These are phyloP conservation scores for Catocala fraxini DNA, from an alignment of 2,888 invertebrate genomes.

Conservation along the genomic window DNA sequence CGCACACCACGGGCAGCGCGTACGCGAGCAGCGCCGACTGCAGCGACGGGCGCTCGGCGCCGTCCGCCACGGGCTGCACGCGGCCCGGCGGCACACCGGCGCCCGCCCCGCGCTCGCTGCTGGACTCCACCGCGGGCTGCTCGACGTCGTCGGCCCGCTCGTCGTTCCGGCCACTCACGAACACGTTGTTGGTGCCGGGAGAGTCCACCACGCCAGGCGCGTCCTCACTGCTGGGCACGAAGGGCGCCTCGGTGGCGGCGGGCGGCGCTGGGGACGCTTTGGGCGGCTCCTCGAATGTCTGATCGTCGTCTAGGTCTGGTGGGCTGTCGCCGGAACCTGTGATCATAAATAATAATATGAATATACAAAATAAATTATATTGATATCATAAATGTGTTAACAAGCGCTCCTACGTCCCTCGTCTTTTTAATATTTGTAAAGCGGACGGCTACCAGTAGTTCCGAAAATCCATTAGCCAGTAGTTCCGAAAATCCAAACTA, in stretches of 20 bases:
- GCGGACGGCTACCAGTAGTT: too few relatives aligned
- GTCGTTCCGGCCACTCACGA: conserved; percentile 48
- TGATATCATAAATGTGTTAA: too few relatives aligned
- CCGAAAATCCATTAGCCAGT: too few relatives aligned
- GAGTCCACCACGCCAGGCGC: conserved; percentile 62
- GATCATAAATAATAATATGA: conserved; percentile 5
- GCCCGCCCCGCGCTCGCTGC: conserved; percentile 5
- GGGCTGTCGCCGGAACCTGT: conserved; percentile 71
- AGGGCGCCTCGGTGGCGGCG: conserved; percentile 59
- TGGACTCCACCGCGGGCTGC: conserved; percentile 1
- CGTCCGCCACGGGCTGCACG: conserved; percentile 62
- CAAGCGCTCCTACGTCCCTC: too few relatives aligned
- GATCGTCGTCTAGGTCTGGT: conserved; percentile 58
- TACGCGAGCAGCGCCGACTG: conserved; percentile 91
- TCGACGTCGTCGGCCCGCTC: not conserved
- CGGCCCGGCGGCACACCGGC: conserved; percentile 44
- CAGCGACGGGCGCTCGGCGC: conserved; percentile 83
- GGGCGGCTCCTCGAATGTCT: conserved; percentile 52
- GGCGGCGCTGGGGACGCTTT: conserved; percentile 37
- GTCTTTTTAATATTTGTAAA: too few relatives aligned
- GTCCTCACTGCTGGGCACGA: conserved; percentile 65
- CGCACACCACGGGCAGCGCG: conserved; percentile 93
- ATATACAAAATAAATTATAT: not conserved
- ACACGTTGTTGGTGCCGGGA: conserved; percentile 66
- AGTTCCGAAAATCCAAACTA: too few relatives aligned